Evolutionary conservation across 2,888 invertebrate genomes (phyloP), one percentile per base, ranked within the genome.

Genomic region (Dicyrtomina minuta): DNA sequence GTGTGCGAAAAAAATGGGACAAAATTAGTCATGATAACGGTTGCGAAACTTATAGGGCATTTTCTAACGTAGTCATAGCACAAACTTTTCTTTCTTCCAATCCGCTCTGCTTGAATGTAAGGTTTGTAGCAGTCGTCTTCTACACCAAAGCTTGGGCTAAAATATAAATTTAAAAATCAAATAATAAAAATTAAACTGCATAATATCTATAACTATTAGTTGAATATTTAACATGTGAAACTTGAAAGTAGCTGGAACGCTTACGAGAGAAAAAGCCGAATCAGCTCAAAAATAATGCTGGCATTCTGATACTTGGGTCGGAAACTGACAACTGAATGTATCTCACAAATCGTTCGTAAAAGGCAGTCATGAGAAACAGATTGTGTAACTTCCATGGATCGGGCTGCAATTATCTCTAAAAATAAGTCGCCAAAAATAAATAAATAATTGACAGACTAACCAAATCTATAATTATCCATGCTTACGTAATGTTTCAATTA

Each of bases 1-100:
- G n/a, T n/a, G n/a, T n/a, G n/a, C n/a, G 53, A 22, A 8, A 74
- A 81, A 89, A 84, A 84, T 84, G 81, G 83, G 76, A 79, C 41
- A 27, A 66, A 65, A 60, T 70, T 61, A 20, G 61, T n/a, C 15
- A 68, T 10, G 17, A 68, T 43, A 2, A 68, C 41, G 17, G 61
- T 27, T 0, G 68, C 53, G 0, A 68, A 20, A 26, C 62, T 68
- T 26, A 68, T 68, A 6, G 68, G 68, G 55, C 68, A 68, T 15
- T 44, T 10, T 6, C 41, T 51, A 1, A 13, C 17, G 43, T 68
- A 68, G 17, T 33, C 44, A 46, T 68, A 62, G 46, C 68, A 68
- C 26, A 68, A 41, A 12, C 24, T 17, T 46, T 62, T 68, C 13
- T 43, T 24, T 26, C 56, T 24, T 44, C 74, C 74, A 13, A 46